Evolutionary conservation across 2,113 vertebrate species (phyloP).

Genomic region (Arizona elegans): DNA sequence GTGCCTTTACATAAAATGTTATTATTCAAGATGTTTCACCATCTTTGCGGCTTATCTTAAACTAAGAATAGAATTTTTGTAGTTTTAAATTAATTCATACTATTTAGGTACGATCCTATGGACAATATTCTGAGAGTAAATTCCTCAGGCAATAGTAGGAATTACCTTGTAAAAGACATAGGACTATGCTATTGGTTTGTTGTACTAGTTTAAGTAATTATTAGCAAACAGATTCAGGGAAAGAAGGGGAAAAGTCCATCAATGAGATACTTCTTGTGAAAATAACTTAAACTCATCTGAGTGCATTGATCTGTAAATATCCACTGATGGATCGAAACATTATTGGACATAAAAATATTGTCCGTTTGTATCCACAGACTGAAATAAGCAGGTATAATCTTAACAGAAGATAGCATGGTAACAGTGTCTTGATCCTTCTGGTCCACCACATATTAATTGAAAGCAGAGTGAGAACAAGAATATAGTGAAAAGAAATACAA

Average conservation of each 20-base stretch:
- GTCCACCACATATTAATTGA: conserved; percentile 41
- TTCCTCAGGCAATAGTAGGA: background rate
- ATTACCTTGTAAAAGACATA: background rate
- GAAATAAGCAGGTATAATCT: background rate
- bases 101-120: background rate
- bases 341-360: background rate
- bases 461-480: conserved; percentile 39
- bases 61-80: background rate
- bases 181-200: background rate
- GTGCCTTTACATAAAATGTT: background rate
- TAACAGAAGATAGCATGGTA: conserved; percentile 37
- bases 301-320: background rate
- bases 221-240: background rate
- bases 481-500: conserved; percentile 50
- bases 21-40: background rate
- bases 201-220: background rate
- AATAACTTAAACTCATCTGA: background rate
- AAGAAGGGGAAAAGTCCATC: background rate
- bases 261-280: background rate
- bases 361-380: background rate
- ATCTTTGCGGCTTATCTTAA: background rate
- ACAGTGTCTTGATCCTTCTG: conserved; percentile 68
- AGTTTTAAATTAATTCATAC: background rate
- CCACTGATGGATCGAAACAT: background rate
- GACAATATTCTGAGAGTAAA: background rate